Base-by-base conservation (phyloP, 2,888 invertebrate species). In the Trissolcus japonicus region DNA sequence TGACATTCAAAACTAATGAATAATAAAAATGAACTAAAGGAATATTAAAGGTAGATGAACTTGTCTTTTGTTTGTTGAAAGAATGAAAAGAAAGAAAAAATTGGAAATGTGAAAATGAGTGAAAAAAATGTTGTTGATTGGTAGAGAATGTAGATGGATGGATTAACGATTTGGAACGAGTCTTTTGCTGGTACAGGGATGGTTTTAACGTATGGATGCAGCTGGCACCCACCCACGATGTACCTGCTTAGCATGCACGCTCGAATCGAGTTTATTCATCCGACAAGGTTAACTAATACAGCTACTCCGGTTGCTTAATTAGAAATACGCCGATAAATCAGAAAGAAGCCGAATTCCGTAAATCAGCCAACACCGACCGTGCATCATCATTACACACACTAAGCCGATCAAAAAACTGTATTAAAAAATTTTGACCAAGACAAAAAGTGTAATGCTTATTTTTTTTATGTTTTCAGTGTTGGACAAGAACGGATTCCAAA, bases 241-340 rank as follows among this genome's bases (percentile, higher is more conserved):
- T 79, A 75, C 71, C 87, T 85, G 84, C 85, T 87, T 86, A 87
- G 84, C 86, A 87, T 87, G 84, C 86, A 83, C 82, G 75, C 79
- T 80, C 81, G 83, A 83, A 78, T 76, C 82, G 81, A 82, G 82
- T 83, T 82, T 81, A 82, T 80, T 83, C 83, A 86, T 86, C 86
- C 83, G 87, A 87, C 87, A 84, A 85, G 86, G 83, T 87, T 85
- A 85, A 87, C 86, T 86, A 87, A 87, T 86, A 85, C 86, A 82
- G 82, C 82, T 84, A 81, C 81, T 72, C 67, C 75, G 81, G 78
- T 82, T 81, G 81, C 82, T 84, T 83, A 86, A 87, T 87, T 86
- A 86, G 83, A 85, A 86, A 83, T 83, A 82, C 83, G 73, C 71
- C 83, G 84, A 87, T 85, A 84, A 84, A 74, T 74, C 69, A 79